Percentiles rank a stretch among this genome's conserved stretches.
These are phyloP conservation scores for Macrophya alboannulata DNA, from an alignment of 2,888 invertebrate genomes.

Conservation along the genomic window DNA sequence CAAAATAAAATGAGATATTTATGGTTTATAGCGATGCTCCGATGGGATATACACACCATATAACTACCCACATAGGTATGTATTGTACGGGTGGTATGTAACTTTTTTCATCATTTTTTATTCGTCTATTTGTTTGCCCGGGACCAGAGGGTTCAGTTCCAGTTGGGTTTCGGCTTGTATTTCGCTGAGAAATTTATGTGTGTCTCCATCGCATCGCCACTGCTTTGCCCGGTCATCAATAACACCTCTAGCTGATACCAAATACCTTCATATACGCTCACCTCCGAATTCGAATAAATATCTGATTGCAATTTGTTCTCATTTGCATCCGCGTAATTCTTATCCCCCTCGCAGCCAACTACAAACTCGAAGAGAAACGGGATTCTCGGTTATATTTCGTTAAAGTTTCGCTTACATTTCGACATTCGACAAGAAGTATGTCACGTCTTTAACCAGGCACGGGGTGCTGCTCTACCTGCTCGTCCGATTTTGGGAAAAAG, in stretches of 20 bases:
- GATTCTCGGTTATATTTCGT: neutral
- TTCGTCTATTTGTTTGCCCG: constrained; percentile 52
- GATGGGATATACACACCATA: constrained; percentile 58
- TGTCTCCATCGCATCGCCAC: constrained; percentile 73
- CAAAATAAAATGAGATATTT: constrained; percentile 79
- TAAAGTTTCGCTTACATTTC: constrained; percentile 20
- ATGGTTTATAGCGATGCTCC: constrained; percentile 67
- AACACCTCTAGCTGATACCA: constrained; percentile 73
- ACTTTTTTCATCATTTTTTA: constrained; percentile 55
- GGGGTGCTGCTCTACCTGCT: neutral
- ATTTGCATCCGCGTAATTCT: constrained; percentile 65
- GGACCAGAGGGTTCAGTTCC: constrained; percentile 50
- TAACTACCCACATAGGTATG: constrained; percentile 51
- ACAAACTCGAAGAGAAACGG: neutral
- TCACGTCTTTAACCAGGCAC: neutral
- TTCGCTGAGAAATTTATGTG: constrained; percentile 69
- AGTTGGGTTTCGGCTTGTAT: constrained; percentile 56
- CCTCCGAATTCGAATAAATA: constrained; percentile 73
- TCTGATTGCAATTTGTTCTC: constrained; percentile 76
- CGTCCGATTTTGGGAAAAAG: neutral
- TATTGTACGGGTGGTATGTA: constrained; percentile 58
- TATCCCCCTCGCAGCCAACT: neutral
- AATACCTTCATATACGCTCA: constrained; percentile 70
- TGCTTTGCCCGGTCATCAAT: constrained; percentile 72
- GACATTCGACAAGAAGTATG: neutral